Conservation (phyloP, 2,888 invertebrate species). For the Agrilus cyanescens region DNA sequence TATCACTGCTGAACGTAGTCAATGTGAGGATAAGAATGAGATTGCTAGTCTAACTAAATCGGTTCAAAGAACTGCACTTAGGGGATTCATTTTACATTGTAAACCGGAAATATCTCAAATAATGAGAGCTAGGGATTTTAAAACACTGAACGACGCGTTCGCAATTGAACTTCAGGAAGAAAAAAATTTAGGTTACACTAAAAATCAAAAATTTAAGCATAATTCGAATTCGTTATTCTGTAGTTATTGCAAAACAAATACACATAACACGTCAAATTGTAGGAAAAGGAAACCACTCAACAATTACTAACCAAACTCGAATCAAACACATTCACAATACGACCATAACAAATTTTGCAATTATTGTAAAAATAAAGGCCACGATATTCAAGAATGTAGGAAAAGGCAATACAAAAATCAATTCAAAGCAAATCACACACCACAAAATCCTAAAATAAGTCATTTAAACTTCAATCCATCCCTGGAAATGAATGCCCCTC, state of each 20-base stretch:
- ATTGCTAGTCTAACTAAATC: conserved; percentile 2
- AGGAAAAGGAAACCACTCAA: not conserved
- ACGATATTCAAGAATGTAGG: conserved; percentile 5
- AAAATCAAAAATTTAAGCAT: not conserved
- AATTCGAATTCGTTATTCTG: not conserved
- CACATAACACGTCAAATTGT: conserved; percentile 6
- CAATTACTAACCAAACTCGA: no score
- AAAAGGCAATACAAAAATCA: not conserved
- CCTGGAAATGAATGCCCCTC: conserved; percentile 4
- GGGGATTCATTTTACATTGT: conserved; percentile 10
- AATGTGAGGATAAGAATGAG: not conserved
- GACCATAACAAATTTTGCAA: conserved; percentile 7
- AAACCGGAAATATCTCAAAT: conserved; percentile 9
- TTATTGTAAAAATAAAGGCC: conserved; percentile 10
- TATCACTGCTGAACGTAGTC: conserved; percentile 2
- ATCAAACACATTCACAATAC: not conserved
- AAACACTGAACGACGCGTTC: conserved; percentile 9
- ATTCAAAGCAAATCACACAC: not conserved
- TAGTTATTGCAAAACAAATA: conserved; percentile 5
- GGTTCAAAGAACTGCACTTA: conserved; percentile 7
- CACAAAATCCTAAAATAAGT: not conserved
- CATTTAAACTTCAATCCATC: conserved; percentile 4
- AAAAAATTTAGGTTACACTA: conserved; percentile 6
- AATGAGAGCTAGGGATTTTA: conserved; percentile 9
- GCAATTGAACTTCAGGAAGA: conserved; percentile 11